Percentiles rank a stretch among this genome's conserved stretches.
These are phyloP conservation scores for Stenichneumon culpator DNA, from an alignment of 2,888 invertebrate species.

Conservation along the genomic window DNA sequence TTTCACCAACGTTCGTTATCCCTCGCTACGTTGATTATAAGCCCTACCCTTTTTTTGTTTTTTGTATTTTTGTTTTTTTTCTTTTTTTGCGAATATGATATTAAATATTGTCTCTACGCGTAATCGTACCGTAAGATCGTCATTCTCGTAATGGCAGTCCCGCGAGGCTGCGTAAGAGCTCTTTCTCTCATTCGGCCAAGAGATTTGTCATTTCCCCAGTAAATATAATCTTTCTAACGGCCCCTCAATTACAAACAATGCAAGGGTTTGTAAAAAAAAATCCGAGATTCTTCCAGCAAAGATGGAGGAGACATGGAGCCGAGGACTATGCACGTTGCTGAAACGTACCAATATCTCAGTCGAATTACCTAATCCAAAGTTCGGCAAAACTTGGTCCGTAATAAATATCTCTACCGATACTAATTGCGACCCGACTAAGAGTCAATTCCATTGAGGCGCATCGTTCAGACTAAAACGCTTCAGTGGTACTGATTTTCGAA, in stretches of 20 bases:
- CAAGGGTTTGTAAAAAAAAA: slow-evolving; percentile 20
- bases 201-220: slow-evolving; percentile 19
- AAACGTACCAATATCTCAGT: slow-evolving; percentile 39
- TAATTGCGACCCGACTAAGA: neutral
- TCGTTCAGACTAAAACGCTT: neutral
- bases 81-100: slow-evolving; percentile 35
- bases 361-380: slow-evolving; percentile 12
- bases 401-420: slow-evolving; percentile 14
- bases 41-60: slow-evolving; percentile 42
- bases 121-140: slow-evolving; percentile 49
- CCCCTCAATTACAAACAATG: slow-evolving; percentile 20
- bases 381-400: slow-evolving; percentile 19
- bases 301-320: slow-evolving; percentile 62
- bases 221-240: slow-evolving; percentile 40
- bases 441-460: neutral
- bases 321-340: slow-evolving; percentile 30
- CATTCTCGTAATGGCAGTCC: slow-evolving; percentile 22
- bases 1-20: slow-evolving; percentile 49
- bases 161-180: neutral
- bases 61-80: neutral
- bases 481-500: neutral
- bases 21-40: slow-evolving; percentile 57
- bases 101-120: slow-evolving; percentile 65
- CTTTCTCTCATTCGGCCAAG: neutral
- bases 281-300: slow-evolving; percentile 52